Conservation (phyloP, 2,888 invertebrate species). For the Conus canariensis region DNA sequence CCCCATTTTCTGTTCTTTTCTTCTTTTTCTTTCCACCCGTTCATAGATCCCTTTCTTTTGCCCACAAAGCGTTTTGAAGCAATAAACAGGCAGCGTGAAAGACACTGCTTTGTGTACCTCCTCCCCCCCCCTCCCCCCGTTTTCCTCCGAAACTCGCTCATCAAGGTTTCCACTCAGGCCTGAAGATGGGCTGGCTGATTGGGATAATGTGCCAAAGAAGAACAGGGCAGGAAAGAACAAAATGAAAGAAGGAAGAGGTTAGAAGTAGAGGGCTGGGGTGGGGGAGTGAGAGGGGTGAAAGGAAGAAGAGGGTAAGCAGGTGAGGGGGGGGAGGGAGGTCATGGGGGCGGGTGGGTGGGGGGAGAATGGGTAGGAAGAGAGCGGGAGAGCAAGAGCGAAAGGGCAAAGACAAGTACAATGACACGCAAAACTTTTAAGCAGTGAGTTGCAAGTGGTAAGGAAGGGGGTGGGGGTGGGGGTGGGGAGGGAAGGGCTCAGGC, state of each 20-base stretch:
- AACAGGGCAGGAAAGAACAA: not conserved
- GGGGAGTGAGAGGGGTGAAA: too few species aligned
- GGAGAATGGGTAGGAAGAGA: too few species aligned
- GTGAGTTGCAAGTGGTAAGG: too few species aligned
- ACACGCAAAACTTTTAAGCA: not conserved
- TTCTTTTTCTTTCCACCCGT: not conserved
- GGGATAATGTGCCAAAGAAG: not conserved
- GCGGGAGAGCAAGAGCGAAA: not conserved
- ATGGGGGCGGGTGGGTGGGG: not conserved
- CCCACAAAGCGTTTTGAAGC: constrained; percentile 21
- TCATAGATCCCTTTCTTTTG: not conserved
- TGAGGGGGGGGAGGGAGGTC: not conserved
- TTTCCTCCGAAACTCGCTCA: not conserved
- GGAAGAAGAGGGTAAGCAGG: too few species aligned
- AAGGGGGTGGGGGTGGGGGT: too few species aligned
- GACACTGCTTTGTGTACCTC: not conserved
- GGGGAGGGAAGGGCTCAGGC: too few species aligned
- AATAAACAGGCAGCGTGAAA: not conserved
- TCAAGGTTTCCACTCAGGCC: constrained; percentile 22
- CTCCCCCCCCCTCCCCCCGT: too few species aligned
- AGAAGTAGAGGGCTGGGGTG: too few species aligned
- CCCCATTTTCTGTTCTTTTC: not conserved
- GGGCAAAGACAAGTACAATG: not conserved
- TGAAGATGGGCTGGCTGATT: constrained; percentile 11
- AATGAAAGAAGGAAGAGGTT: too few species aligned